Percentiles rank a stretch among this genome's conserved stretches.
Conservation (phyloP, 2,888 invertebrate species). For the Myathropa florea region DNA sequence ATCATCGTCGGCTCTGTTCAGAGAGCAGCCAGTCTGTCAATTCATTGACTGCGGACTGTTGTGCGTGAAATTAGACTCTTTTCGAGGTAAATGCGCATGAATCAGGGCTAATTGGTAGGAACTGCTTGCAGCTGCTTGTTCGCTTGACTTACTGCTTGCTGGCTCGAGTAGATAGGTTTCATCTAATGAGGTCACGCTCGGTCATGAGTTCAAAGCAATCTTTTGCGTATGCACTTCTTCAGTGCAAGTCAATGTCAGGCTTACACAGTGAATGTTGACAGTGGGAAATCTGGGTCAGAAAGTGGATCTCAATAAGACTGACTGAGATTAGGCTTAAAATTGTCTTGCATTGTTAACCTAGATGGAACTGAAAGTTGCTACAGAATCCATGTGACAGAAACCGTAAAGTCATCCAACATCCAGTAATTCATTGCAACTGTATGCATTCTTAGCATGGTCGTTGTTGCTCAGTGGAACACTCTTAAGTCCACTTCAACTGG, state of each 20-base stretch:
- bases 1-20: not conserved
- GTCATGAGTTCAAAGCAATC: not conserved
- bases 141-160: not conserved
- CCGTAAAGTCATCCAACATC: no score
- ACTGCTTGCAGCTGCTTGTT: not conserved
- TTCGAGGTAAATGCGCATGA: slow-evolving; percentile 22
- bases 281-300: not conserved
- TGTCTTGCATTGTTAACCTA: no score
- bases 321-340: no score
- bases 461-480: no score
- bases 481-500: no score
- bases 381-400: no score
- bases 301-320: not conserved
- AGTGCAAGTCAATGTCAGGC: not conserved
- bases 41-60: not conserved
- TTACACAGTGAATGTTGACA: not conserved
- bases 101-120: slow-evolving; percentile 32
- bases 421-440: no score
- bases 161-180: not conserved
- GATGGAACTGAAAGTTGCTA: no score
- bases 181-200: not conserved
- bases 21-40: not conserved
- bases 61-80: slow-evolving; percentile 39
- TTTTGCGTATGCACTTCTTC: not conserved
- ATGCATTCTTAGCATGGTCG: no score